phyloP scores from a whole-genome alignment of 2,797 vertebrate genomes.

The Trachops cirrhosus region DNA sequence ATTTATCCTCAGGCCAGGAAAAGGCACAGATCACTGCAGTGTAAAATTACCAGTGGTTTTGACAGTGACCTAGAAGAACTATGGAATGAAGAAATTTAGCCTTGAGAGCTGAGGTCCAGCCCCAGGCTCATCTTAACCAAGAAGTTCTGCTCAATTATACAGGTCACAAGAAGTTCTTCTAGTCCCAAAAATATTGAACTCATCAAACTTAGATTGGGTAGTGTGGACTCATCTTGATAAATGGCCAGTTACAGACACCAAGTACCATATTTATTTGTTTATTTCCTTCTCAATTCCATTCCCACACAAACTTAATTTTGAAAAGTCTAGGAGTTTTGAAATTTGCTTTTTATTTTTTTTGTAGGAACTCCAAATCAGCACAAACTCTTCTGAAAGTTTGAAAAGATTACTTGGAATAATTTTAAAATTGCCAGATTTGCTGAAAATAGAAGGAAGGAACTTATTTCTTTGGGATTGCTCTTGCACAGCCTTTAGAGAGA shows the following conservation, averaged over 20 bases:
- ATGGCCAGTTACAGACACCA: conserved; percentile 47
- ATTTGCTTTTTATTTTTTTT: conserved; percentile 45
- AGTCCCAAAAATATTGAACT: conserved; percentile 65
- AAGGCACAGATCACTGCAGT: conserved; percentile 66
- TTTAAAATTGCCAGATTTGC: not conserved
- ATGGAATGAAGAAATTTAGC: conserved; percentile 71
- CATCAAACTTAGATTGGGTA: conserved; percentile 62
- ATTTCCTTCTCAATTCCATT: conserved; percentile 2
- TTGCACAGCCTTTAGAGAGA: not conserved
- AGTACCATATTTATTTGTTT: conserved; percentile 26
- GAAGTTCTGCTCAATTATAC: conserved; percentile 72
- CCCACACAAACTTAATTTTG: conserved; percentile 16
- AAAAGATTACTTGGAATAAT: not conserved
- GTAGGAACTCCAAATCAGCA: conserved; percentile 3
- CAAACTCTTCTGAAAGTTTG: not conserved
- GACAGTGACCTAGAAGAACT: conserved; percentile 69
- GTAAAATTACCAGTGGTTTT: conserved; percentile 70
- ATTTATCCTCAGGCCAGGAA: conserved; percentile 69
- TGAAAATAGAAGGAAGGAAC: not conserved
- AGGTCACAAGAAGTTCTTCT: conserved; percentile 69
- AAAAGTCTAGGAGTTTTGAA: conserved; percentile 40
- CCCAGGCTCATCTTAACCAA: conserved; percentile 69
- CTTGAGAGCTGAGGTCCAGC: conserved; percentile 64
- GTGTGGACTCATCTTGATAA: conserved; percentile 53
- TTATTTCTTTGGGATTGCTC: not conserved